phyloP scores from a whole-genome alignment of 1,140 invertebrate genomes.

The Drosophila bocki region DNA sequence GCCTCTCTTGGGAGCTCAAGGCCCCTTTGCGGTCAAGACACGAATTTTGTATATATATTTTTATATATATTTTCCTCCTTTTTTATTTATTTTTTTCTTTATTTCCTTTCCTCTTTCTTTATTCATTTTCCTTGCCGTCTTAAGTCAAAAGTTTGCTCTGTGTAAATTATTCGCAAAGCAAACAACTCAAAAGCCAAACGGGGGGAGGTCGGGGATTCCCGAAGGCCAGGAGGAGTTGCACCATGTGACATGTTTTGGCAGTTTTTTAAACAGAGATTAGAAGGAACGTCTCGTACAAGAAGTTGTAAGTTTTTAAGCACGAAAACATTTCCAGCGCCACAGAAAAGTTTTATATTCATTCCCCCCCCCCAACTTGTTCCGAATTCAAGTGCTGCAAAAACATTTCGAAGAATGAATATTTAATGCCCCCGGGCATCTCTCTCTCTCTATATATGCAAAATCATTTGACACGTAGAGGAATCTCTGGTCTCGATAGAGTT shows the following conservation, averaged over 20 bases:
- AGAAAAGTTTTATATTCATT: constrained; percentile 50
- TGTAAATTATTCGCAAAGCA: constrained; percentile 81
- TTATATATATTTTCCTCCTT: constrained; percentile 11
- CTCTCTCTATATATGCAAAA: constrained; percentile 26
- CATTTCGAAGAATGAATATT: constrained; percentile 49
- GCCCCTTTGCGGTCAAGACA: constrained; percentile 70
- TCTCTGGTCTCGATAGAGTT: constrained; percentile 35
- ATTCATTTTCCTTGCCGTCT: constrained; percentile 48
- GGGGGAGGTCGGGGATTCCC: background rate
- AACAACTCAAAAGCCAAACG: constrained; percentile 71
- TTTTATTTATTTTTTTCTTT: background rate
- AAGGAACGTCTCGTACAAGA: constrained; percentile 78
- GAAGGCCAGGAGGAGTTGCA: background rate
- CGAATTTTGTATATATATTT: constrained; percentile 30
- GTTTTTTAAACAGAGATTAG: constrained; percentile 78
- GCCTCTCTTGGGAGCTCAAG: constrained; percentile 50
- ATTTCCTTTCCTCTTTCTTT: constrained; percentile 29
- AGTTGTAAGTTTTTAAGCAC: constrained; percentile 74
- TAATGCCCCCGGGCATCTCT: constrained; percentile 24
- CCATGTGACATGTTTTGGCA: constrained; percentile 81
- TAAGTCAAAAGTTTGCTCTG: constrained; percentile 74
- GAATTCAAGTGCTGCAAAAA: constrained; percentile 44
- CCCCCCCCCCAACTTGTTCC: constrained; percentile 21
- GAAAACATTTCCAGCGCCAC: constrained; percentile 53
- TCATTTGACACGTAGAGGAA: constrained; percentile 45